Evolutionary conservation across 2,797 vertebrate genomes (phyloP).

Genomic region (Danio jaintianensis): DNA sequence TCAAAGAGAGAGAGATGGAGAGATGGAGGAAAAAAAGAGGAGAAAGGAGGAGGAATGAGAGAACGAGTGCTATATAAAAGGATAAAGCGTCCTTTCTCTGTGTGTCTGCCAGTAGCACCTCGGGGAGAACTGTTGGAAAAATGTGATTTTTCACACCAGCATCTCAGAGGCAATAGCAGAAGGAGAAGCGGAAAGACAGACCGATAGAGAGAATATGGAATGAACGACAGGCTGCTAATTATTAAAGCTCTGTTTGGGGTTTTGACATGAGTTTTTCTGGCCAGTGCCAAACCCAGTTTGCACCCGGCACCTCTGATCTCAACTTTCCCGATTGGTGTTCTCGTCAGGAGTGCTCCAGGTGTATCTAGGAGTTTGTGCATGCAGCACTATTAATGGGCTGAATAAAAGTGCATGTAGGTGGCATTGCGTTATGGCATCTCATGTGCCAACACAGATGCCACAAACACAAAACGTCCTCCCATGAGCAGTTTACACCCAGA

Average conservation of each 20-base stretch:
- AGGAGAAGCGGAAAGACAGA: slow-evolving; percentile 51
- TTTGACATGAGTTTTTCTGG: slow-evolving; percentile 69
- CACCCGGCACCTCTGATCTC: slow-evolving; percentile 54
- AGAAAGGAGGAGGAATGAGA: slow-evolving; percentile 40
- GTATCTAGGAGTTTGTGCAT: background rate
- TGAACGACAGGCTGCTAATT: slow-evolving; percentile 70
- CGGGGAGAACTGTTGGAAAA: slow-evolving; percentile 82
- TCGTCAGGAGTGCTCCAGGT: background rate
- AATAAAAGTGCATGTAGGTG: slow-evolving; percentile 5
- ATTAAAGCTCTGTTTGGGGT: slow-evolving; percentile 73
- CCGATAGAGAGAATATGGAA: slow-evolving; percentile 63
- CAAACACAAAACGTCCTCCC: slow-evolving; percentile 41
- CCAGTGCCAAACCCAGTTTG: slow-evolving; percentile 45
- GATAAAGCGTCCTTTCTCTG: slow-evolving; percentile 79
- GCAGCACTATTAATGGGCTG: background rate
- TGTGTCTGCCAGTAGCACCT: slow-evolving; percentile 81
- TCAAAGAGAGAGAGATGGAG: slow-evolving; percentile 68
- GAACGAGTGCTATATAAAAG: slow-evolving; percentile 79
- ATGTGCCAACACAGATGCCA: slow-evolving; percentile 46
- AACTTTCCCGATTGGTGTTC: slow-evolving; percentile 30
- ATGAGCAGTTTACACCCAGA: slow-evolving; percentile 57
- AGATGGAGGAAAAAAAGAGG: slow-evolving; percentile 41
- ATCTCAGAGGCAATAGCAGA: slow-evolving; percentile 66
- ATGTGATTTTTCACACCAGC: slow-evolving; percentile 77
- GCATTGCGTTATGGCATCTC: slow-evolving; percentile 17